Conservation (phyloP, 1,140 invertebrate species). For the Zaprionus lachaisei region DNA sequence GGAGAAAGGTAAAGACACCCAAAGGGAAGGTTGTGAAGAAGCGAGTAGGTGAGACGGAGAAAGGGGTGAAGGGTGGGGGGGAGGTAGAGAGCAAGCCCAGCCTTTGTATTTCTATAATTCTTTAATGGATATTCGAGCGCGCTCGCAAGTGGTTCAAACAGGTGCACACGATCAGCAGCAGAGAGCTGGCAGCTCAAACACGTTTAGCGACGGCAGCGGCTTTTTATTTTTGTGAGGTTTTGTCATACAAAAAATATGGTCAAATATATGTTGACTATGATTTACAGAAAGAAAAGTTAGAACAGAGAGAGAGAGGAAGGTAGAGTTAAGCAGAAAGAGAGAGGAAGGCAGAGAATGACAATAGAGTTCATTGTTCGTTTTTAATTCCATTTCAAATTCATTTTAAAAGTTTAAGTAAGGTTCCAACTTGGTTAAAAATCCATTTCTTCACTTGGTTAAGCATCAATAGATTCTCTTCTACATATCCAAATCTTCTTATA, state of each 20-base stretch:
- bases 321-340: not conserved
- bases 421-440: too few relatives aligned
- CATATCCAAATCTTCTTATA: too few relatives aligned
- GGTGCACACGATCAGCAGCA: conserved; percentile 4
- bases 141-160: conserved; percentile 8
- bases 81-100: not conserved
- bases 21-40: too few relatives aligned
- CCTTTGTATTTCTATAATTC: conserved; percentile 46
- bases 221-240: not conserved
- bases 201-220: not conserved
- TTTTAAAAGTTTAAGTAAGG: not conserved
- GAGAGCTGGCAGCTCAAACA: not conserved
- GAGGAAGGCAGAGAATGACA: not conserved
- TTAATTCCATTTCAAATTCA: not conserved
- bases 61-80: not conserved
- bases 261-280: not conserved
- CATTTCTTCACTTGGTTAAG: too few relatives aligned
- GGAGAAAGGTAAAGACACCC: not conserved
- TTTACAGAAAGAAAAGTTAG: not conserved
- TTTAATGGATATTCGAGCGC: conserved; percentile 49
- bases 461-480: too few relatives aligned
- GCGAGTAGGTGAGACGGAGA: too few relatives aligned
- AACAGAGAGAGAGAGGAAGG: not conserved
- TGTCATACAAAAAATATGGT: not conserved
- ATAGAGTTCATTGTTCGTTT: not conserved